These are phyloP conservation scores for Malaclemys terrapin DNA, from an alignment of 2,113 vertebrate genomes.

Conservation along the genomic window DNA sequence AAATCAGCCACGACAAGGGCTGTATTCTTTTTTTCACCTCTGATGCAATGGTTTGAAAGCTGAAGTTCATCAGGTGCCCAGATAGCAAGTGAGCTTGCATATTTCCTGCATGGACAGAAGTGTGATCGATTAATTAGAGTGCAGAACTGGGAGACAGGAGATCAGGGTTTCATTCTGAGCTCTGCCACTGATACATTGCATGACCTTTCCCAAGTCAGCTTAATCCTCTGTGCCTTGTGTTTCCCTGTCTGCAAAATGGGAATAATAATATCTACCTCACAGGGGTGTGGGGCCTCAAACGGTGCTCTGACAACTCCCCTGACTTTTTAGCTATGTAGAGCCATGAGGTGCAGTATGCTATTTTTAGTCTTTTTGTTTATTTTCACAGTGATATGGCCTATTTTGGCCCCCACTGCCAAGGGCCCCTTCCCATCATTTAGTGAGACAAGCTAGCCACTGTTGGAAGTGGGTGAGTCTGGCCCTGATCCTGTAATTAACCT, in stretches of 20 bases:
- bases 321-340: not conserved
- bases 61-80: not conserved
- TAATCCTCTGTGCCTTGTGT: not conserved
- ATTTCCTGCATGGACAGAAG: not conserved
- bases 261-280: not conserved
- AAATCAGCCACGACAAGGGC: not conserved
- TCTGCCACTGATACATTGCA: accelerated
- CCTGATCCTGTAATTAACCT: too few species aligned
- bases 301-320: not conserved
- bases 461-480: not conserved
- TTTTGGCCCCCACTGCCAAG: too few species aligned
- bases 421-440: not conserved
- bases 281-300: not conserved
- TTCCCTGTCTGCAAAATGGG: not conserved
- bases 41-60: not conserved
- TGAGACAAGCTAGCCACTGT: not conserved
- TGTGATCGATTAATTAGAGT: not conserved
- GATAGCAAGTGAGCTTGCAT: not conserved
- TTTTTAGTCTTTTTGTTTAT: not conserved
- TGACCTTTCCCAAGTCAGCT: not conserved
- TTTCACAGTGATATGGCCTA: not conserved
- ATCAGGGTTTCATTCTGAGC: not conserved
- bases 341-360: not conserved
- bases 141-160: not conserved
- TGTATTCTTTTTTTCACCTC: not conserved